phyloP scores from a whole-genome alignment of 2,797 vertebrate genomes.

The Denticeps clupeoides region DNA sequence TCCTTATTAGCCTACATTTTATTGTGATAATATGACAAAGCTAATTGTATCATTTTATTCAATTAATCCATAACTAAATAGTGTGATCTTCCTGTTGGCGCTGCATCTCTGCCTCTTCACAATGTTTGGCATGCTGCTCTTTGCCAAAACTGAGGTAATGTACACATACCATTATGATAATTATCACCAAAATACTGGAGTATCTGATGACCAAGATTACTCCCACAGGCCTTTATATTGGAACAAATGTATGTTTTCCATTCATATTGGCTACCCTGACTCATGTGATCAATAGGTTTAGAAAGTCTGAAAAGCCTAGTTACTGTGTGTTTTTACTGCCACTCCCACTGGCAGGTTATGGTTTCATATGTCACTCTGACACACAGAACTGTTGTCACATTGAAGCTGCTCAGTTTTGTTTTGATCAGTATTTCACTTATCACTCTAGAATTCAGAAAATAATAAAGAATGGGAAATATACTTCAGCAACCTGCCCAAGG shows the following conservation, averaged over 20 bases:
- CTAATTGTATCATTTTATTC: too few species aligned
- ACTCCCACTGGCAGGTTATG: too few species aligned
- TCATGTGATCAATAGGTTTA: too few species aligned
- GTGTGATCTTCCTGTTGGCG: constrained; percentile 75
- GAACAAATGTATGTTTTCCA: too few species aligned
- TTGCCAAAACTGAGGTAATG: constrained; percentile 72
- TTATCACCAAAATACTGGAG: too few species aligned
- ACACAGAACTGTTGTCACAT: too few species aligned
- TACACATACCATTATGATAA: background rate
- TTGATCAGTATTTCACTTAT: background rate
- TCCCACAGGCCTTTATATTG: too few species aligned
- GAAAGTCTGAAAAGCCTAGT: too few species aligned
- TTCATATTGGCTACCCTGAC: too few species aligned
- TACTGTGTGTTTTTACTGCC: too few species aligned
- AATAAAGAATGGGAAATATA: constrained; percentile 74
- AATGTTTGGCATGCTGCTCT: constrained; percentile 89
- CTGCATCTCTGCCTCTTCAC: constrained; percentile 85
- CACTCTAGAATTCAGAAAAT: constrained; percentile 59
- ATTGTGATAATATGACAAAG: too few species aligned
- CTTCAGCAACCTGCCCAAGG: constrained; percentile 69
- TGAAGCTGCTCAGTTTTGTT: background rate
- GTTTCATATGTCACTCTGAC: background rate
- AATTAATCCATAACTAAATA: constrained; percentile 28
- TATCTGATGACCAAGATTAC: too few species aligned
- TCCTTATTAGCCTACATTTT: constrained; percentile 3